phyloP scores from a whole-genome alignment of 1,140 invertebrate genomes.

The Lepidurus apus region DNA sequence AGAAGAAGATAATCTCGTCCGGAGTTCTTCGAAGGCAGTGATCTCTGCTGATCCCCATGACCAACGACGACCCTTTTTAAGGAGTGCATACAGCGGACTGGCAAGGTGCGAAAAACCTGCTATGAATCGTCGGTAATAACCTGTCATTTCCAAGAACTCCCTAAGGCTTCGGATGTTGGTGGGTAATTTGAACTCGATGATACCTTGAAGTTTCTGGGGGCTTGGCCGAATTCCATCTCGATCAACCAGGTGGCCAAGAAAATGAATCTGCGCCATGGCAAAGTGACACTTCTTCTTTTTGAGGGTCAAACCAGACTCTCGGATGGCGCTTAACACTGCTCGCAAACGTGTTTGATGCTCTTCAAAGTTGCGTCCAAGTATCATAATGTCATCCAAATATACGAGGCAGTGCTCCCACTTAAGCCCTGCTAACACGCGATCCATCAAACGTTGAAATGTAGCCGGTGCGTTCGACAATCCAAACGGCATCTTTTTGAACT shows the following conservation, averaged over 20 bases:
- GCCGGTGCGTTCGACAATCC: too few species aligned
- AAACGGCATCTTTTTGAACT: too few species aligned
- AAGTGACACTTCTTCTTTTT: slow-evolving; percentile 43
- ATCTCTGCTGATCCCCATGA: not conserved
- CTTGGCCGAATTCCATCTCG: slow-evolving; percentile 41
- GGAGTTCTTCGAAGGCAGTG: not conserved
- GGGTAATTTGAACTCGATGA: slow-evolving; percentile 42
- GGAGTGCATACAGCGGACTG: too few species aligned
- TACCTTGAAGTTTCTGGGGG: slow-evolving; percentile 43
- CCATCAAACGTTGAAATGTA: too few species aligned
- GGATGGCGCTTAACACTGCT: too few species aligned
- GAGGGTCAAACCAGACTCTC: slow-evolving; percentile 38
- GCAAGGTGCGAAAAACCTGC: not conserved
- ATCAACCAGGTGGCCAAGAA: slow-evolving; percentile 43
- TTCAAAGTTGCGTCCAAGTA: too few species aligned
- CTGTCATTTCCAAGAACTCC: slow-evolving; percentile 14
- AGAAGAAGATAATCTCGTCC: not conserved
- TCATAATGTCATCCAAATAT: too few species aligned
- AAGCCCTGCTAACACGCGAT: too few species aligned
- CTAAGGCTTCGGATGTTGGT: not conserved
- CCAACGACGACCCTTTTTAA: too few species aligned
- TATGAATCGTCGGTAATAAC: slow-evolving; percentile 31
- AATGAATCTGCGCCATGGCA: slow-evolving; percentile 39
- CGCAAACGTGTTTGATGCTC: too few species aligned
- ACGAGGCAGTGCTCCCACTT: too few species aligned